These are phyloP conservation scores for Styela plicata DNA, from an alignment of 23 tunicate species.

Conservation along the genomic window DNA sequence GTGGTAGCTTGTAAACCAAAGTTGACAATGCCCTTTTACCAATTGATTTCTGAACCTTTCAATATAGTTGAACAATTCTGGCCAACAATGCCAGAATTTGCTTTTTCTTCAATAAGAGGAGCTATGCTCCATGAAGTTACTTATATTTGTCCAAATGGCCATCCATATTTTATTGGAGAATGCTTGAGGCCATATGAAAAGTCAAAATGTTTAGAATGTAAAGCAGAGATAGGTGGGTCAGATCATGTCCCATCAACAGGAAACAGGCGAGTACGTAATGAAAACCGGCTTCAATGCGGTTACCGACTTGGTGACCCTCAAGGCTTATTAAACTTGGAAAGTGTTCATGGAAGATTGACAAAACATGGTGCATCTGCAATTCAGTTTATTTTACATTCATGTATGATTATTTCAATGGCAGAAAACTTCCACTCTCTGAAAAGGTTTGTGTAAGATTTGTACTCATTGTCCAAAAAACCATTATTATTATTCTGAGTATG, in stretches of 20 bases:
- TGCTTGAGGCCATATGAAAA: neutral
- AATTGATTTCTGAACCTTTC: too few species aligned
- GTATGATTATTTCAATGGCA: neutral
- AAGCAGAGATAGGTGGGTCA: slow-evolving; percentile 18
- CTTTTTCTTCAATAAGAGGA: too few species aligned
- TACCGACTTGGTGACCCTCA: slow-evolving; percentile 21
- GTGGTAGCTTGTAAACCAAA: too few species aligned
- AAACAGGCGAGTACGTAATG: slow-evolving; percentile 31
- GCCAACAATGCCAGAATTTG: too few species aligned
- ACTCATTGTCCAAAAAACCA: too few species aligned
- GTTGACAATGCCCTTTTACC: too few species aligned
- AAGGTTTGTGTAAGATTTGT: too few species aligned
- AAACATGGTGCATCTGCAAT: slow-evolving; percentile 18
- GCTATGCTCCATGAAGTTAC: too few species aligned
- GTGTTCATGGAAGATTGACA: too few species aligned
- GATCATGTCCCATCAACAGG: slow-evolving; percentile 8
- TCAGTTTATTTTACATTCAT: slow-evolving; percentile 15
- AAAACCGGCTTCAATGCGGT: slow-evolving; percentile 58
- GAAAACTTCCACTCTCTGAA: neutral
- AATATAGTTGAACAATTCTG: too few species aligned
- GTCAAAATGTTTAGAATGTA: slow-evolving; percentile 23
- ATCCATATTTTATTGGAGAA: slow-evolving; percentile 19
- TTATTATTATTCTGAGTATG: too few species aligned
- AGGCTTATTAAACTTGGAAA: neutral
- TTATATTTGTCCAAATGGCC: slow-evolving; percentile 30